Conservation (phyloP, 2,888 invertebrate species). For the Alviniconcha strummeri region DNA sequence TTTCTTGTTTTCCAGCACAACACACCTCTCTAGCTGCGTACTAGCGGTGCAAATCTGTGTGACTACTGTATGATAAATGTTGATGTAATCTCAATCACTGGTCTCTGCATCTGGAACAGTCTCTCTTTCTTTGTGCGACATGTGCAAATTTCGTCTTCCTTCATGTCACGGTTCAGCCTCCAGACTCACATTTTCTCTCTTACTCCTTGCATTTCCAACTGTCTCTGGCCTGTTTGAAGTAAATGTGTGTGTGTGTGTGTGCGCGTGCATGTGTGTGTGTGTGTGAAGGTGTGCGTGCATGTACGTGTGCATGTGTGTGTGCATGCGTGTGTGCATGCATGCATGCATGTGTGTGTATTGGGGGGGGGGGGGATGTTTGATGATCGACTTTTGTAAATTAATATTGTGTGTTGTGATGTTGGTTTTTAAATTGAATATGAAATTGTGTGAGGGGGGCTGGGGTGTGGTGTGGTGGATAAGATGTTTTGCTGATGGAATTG, state of each 20-base stretch:
- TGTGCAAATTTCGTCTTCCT: too few relatives aligned
- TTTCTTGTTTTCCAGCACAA: background rate
- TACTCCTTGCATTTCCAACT: background rate
- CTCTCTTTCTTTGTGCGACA: too few relatives aligned
- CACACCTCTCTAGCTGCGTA: too few relatives aligned
- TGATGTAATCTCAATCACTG: too few relatives aligned
- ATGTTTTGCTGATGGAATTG: background rate
- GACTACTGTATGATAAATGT: too few relatives aligned
- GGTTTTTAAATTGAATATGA: background rate
- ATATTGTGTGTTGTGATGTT: background rate
- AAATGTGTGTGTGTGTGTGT: background rate
- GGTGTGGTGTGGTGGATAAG: background rate
- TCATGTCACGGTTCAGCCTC: too few relatives aligned
- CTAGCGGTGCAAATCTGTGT: too few relatives aligned
- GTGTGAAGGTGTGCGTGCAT: conserved; percentile 8
- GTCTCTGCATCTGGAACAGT: too few relatives aligned
- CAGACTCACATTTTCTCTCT: background rate
- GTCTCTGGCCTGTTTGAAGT: background rate
- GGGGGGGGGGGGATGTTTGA: too few relatives aligned
- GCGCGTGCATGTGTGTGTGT: background rate
- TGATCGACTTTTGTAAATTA: too few relatives aligned
- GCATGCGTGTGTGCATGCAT: background rate
- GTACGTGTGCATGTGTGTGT: conserved; percentile 13
- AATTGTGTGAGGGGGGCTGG: background rate
- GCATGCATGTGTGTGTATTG: background rate